These are phyloP conservation scores for Iphiclides podalirius DNA, from an alignment of 2,888 invertebrate genomes.

Conservation along the genomic window DNA sequence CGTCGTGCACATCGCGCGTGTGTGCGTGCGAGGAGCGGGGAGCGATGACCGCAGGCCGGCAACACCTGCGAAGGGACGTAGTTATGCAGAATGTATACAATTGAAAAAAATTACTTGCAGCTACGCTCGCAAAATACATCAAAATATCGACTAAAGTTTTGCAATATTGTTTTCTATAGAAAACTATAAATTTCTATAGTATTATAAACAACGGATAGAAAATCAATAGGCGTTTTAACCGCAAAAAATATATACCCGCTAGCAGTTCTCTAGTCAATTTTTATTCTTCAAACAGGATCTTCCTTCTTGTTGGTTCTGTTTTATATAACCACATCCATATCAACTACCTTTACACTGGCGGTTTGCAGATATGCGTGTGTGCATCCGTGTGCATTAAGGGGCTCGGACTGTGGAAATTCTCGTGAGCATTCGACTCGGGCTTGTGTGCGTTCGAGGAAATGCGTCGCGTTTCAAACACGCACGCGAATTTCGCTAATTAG, in stretches of 20 bases:
- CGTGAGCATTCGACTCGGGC: slow-evolving; percentile 21
- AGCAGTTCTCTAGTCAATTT: no score
- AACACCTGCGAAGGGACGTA: slow-evolving; percentile 63
- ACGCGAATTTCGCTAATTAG: slow-evolving; percentile 8
- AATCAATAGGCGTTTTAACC: no score
- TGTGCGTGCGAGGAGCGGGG: slow-evolving; percentile 37
- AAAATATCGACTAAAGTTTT: no score
- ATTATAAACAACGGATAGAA: no score
- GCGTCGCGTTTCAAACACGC: slow-evolving; percentile 19
- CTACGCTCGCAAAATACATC: no score
- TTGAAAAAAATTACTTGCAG: no score
- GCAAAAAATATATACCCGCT: no score
- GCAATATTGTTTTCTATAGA: no score
- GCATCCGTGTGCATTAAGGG: slow-evolving; percentile 49
- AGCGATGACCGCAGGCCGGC: slow-evolving; percentile 66
- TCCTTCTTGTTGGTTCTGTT: no score
- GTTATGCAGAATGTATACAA: slow-evolving; percentile 45
- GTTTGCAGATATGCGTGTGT: slow-evolving; percentile 30
- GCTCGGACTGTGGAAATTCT: slow-evolving; percentile 30
- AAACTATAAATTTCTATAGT: no score
- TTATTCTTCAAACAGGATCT: no score
- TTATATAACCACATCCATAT: slow-evolving; percentile 25
- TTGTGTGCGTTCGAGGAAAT: slow-evolving; percentile 27
- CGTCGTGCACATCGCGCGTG: slow-evolving; percentile 12
- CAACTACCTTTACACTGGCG: slow-evolving; percentile 4